phyloP scores from a whole-genome alignment of 2,113 vertebrate species.

The Bolborhynchus lineola region DNA sequence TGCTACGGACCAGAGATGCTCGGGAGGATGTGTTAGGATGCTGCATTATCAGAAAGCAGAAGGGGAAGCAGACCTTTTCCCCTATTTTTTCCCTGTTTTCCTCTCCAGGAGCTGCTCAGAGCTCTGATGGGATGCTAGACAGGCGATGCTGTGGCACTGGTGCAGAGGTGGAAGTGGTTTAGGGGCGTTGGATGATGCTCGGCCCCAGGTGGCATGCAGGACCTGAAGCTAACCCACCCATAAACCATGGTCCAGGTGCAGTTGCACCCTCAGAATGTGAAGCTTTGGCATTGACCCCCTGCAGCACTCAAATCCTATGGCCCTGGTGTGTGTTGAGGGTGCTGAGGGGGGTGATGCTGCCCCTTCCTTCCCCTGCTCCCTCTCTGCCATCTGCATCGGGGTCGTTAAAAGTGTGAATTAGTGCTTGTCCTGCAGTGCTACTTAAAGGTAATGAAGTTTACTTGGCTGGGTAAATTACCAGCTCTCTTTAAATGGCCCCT shows the following conservation, averaged over 20 bases:
- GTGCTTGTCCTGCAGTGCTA: background rate
- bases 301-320: fast-evolving
- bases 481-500: slow-evolving; percentile 38
- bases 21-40: background rate
- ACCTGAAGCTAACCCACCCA: fast-evolving
- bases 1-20: fast-evolving
- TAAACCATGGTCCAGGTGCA: fast-evolving
- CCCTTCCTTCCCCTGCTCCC: background rate
- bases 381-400: background rate
- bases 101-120: fast-evolving
- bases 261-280: fast-evolving
- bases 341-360: background rate
- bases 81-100: background rate
- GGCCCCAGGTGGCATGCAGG: background rate
- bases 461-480: slow-evolving; percentile 41
- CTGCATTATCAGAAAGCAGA: fast-evolving
- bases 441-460: slow-evolving; percentile 54
- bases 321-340: background rate
- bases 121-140: fast-evolving
- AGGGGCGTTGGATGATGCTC: fast-evolving
- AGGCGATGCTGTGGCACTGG: background rate
- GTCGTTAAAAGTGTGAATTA: slow-evolving; percentile 47
- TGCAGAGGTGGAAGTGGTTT: fast-evolving
- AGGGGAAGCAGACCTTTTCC: fast-evolving
- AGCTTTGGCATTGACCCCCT: fast-evolving